Base-by-base conservation (phyloP, 2,888 invertebrate genomes). In the Trisateles emortualis region DNA sequence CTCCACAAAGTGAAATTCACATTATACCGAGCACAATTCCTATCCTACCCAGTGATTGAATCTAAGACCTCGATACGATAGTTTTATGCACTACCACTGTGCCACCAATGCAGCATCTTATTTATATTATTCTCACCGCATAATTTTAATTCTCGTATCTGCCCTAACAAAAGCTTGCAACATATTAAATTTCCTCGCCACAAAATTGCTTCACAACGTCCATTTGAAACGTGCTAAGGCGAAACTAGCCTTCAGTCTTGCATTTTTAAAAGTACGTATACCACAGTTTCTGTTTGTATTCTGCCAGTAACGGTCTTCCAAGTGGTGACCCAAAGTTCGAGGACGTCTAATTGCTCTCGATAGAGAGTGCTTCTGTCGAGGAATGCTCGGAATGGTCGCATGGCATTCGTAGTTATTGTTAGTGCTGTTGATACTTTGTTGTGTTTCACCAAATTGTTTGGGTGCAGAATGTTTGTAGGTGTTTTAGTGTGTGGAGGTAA, bases 381-480 rank as follows among this genome's bases (percentile, higher is more conserved):
- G 60, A 67, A 67, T 67, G 71, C 44, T 38, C 36, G n/a, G 46
- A 59, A 69, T 66, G 39, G 69, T 57, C 57, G 41, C 57, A 38
- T 48, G 57, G 52, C 49, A 64, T 64, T 55, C 6, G 41, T 30
- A 26, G 32, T 43, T 43, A 35, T 39, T 41, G 52, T 54, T 54
- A 3, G 29, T 39, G 19, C 3, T 22, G 40, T 17, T 45, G 32
- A 40, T 52, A 52, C 35, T 44, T 38, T 44, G 35, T 16, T 41
- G 30, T 49, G 22, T 32, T 29, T n/a, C 26, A 17, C 32, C 9
- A 30, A 19, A 43, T 32, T 3, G 44, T 14, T 32, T 35, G 11
- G 13, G 22, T 24, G 32, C 4, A 17, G 16, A 35, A 13, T 33
- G 13, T 10, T 17, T 29, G 8, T 44, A 22, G 9, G 14, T 35